Evolutionary conservation across 1,140 invertebrate species (phyloP).

Genomic region (Drosophila subpulchrella): DNA sequence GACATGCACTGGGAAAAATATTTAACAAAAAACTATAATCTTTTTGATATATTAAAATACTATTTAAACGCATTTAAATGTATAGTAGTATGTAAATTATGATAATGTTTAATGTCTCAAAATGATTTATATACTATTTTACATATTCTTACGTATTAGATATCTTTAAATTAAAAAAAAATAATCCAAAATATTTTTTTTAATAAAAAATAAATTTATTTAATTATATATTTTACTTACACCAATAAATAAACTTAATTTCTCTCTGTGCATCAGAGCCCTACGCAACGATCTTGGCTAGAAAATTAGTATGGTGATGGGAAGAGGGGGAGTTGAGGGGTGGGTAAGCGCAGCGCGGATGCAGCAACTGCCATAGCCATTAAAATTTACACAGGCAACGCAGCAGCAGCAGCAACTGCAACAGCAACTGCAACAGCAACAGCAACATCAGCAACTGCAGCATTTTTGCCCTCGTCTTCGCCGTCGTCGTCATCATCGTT

Average conservation of each 20-base stretch:
- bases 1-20: constrained; percentile 3
- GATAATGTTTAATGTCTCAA: too few relatives aligned
- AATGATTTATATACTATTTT: too few relatives aligned
- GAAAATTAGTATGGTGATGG: constrained; percentile 19
- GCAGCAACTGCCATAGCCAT: constrained; percentile 71
- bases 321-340: constrained; percentile 14
- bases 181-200: too few relatives aligned
- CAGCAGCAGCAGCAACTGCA: constrained; percentile 47
- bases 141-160: too few relatives aligned
- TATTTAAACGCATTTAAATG: too few relatives aligned
- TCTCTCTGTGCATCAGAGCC: constrained; percentile 26
- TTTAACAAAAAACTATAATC: too few relatives aligned
- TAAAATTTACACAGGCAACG: constrained; percentile 77
- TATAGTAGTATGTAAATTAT: too few relatives aligned
- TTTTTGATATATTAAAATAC: too few relatives aligned
- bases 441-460: constrained; percentile 42
- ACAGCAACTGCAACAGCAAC: constrained; percentile 1
- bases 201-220: too few relatives aligned
- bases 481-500: constrained; percentile 44
- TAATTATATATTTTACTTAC: too few relatives aligned
- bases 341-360: constrained; percentile 55
- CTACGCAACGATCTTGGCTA: constrained; percentile 52
- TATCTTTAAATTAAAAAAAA: too few relatives aligned
- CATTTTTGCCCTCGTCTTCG: constrained; percentile 34
- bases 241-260: not conserved